phyloP scores from a whole-genome alignment of 2,888 invertebrate genomes.

The Augochlorella aurata region DNA sequence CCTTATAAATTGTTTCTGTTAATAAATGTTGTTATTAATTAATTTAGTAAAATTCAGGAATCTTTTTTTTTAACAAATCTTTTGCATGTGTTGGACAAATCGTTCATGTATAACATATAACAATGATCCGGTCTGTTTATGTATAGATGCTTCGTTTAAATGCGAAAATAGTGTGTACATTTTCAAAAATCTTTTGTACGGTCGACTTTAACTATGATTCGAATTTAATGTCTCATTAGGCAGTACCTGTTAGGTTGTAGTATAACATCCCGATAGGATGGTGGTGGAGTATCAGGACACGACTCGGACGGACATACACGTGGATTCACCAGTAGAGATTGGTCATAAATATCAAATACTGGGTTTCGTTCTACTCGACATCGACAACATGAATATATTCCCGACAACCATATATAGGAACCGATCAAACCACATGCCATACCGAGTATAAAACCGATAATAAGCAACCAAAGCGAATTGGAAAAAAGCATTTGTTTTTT shows the following conservation, averaged over 20 bases:
- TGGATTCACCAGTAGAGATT: conserved; percentile 69
- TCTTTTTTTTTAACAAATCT: background rate
- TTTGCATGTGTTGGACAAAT: background rate
- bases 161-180: background rate
- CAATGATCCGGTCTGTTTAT: background rate
- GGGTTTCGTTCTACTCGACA: background rate
- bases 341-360: conserved; percentile 60
- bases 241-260: conserved; percentile 65
- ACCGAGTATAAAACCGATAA: conserved; percentile 74
- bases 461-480: conserved; percentile 68
- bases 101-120: background rate
- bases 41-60: conserved; percentile 17
- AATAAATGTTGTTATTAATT: conserved; percentile 41
- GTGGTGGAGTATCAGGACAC: conserved; percentile 78
- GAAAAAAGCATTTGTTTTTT: background rate
- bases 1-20: conserved; percentile 17
- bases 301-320: conserved; percentile 60
- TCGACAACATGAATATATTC: conserved; percentile 55
- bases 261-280: conserved; percentile 78
- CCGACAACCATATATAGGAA: conserved; percentile 73
- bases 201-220: conserved; percentile 30
- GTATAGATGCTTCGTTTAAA: background rate
- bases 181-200: background rate
- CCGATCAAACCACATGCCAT: conserved; percentile 67
- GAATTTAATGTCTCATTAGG: conserved; percentile 30